Percentiles rank a stretch among this genome's conserved stretches.
phyloP scores from a whole-genome alignment of 2,888 invertebrate genomes.

The Electrophaes corylata region DNA sequence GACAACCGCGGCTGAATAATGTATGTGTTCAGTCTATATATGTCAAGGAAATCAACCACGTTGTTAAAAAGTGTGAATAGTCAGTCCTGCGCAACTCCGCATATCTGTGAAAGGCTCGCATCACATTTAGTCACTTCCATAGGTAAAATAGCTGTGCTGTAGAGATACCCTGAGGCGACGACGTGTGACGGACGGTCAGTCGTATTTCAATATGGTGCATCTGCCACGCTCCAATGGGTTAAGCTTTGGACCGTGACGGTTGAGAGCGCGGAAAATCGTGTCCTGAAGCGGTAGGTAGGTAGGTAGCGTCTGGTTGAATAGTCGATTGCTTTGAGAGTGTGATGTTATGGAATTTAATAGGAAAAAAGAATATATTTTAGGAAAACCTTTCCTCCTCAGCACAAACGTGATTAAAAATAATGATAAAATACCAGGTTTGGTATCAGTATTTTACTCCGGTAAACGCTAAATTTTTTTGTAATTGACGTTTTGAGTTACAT shows the following conservation, averaged over 20 bases:
- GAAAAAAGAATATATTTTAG: background rate
- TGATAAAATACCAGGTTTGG: too few species aligned
- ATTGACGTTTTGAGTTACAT: too few species aligned
- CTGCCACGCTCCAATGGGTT: constrained; percentile 57
- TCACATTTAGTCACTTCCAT: constrained; percentile 4
- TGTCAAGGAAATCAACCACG: too few species aligned
- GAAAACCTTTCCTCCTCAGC: too few species aligned
- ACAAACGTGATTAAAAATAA: too few species aligned
- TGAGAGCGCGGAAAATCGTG: constrained; percentile 65
- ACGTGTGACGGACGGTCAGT: constrained; percentile 66
- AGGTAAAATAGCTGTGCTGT: background rate
- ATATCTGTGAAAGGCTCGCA: background rate
- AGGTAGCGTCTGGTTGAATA: constrained; percentile 38
- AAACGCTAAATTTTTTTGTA: too few species aligned
- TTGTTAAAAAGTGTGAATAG: too few species aligned
- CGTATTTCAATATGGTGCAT: constrained; percentile 79
- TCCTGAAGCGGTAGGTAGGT: constrained; percentile 45
- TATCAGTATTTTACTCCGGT: too few species aligned
- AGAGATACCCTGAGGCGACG: constrained; percentile 63
- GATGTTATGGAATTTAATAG: background rate
- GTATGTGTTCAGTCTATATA: too few species aligned
- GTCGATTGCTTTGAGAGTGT: constrained; percentile 25
- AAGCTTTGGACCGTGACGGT: constrained; percentile 62
- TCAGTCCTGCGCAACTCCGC: background rate
- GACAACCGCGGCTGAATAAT: too few species aligned